Evolutionary conservation across 1,140 invertebrate genomes (phyloP), one percentile per base, ranked within the genome.

Genomic region (Drosophila elegans): DNA sequence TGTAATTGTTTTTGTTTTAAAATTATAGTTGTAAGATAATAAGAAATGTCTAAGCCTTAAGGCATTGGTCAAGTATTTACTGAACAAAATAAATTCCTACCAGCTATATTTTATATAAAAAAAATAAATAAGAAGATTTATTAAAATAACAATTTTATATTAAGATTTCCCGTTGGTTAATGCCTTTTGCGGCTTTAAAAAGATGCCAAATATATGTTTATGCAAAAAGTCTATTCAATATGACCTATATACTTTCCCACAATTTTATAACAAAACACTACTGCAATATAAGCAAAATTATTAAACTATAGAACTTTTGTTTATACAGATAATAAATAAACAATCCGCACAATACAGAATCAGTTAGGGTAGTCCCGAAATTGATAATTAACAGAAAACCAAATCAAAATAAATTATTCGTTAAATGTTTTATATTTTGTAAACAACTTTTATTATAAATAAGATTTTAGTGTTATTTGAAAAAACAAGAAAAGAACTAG

Each of bases 301-400:
- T 45, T 29, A 39, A 61, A 61, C 16, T 49, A 7, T 16, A 21
- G 4, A 6, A 0, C 3, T 34, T n/a, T 64, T 68, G 64, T 68
- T 68, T 64, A 44, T 44, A 11, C 36, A 21, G n/a, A 12, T 29
- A 42, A 42, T 10, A 27, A 51, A 67, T 49, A 67, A 49, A 63
- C 36, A 49, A 49, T 25, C 10, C 27, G n/a, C 45, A 27, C 27
- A 64, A 63, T 6, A 27, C 12, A 16, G 32, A 52, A 4, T 36
- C 1, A 16, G 46, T 64, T 64, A 42, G 13, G 64, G 46, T 25
- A 68, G 64, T 63, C 60, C 45, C 36, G 3, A 46, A 16, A 12
- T 13, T 11, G 2, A 1, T 7, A 25, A 25, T 38, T 38, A 21
- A 36, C n/a, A 52, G 12, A 2, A 21, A 52, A 38, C 5, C 21